Base-by-base conservation (phyloP, 2,888 invertebrate genomes). In the Caprella mutica region DNA sequence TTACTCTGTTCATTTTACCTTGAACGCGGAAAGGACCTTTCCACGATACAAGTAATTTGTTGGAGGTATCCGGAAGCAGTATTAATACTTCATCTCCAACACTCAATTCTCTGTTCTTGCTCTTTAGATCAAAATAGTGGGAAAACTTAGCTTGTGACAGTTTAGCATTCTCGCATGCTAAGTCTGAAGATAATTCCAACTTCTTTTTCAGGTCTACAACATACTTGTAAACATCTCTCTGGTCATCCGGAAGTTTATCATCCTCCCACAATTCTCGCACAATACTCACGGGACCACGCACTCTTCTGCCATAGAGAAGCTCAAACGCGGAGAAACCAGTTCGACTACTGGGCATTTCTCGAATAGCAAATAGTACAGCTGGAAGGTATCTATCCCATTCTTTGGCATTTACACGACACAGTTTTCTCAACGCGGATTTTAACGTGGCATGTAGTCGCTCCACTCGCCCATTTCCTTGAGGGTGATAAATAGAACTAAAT, bases 241-340 rank as follows among this genome's bases (percentile, higher is more conserved):
- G 50, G 12, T 56, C 50, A 12, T 33, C 35, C 14, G 14, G 1
- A 8, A 50, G 6, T 14, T 17, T 2, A 12, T 44, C 29, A 38
- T 55, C 55, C 26, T 38, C 46, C 48, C 55, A 55, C 17, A 55
- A 3, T 19, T 46, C 39, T 19, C 48, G 43, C 3, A 55, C 27
- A 2, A 55, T 39, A 14, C 46, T 14, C 33, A 55, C 14, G 8
- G 39, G 55, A 1, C 55, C 55, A 23, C 55, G 33, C 2, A 50
- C 51, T 19, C 14, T 9, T 29, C 50, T 27, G 5, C 52, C 44
- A 43, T 52, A 52, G 19, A 56, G 35, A 5, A 52, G 23, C 12
- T 52, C 56, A n/a, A 52, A 56, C 14, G 53, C 29, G 3, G 52
- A 56, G 24, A 52, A 56, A 6, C 52, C 56, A 14, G 56, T 39